phyloP scores from a whole-genome alignment of 2,113 vertebrate species.

The Bubalus kerabau region DNA sequence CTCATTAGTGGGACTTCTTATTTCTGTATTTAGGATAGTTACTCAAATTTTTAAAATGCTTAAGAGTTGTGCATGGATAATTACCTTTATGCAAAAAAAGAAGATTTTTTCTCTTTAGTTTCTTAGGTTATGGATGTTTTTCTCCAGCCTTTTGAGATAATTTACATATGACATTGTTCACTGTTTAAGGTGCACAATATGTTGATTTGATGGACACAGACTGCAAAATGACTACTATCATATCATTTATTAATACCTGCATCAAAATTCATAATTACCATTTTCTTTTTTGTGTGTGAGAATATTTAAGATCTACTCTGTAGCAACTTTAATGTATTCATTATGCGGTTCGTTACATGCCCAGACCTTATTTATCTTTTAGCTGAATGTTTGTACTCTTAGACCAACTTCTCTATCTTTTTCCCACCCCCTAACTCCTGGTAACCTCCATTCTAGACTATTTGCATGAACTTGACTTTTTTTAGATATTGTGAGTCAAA shows the following conservation, averaged over 20 bases:
- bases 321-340: not conserved
- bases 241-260: not conserved
- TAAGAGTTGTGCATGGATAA: not conserved
- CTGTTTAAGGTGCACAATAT: not conserved
- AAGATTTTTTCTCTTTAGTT: not conserved
- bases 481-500: not conserved
- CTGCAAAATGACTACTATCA: not conserved
- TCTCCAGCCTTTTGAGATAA: not conserved
- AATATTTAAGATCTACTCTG: not conserved
- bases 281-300: not conserved
- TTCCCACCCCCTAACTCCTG: fast-evolving
- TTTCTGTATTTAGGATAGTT: not conserved
- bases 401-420: not conserved
- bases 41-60: not conserved
- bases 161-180: not conserved
- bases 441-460: not conserved
- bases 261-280: not conserved
- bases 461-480: not conserved
- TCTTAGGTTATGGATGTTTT: not conserved
- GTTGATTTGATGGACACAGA: not conserved
- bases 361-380: not conserved
- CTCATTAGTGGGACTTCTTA: not conserved
- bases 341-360: not conserved
- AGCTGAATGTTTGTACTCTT: not conserved
- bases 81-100: not conserved